These are phyloP conservation scores for Peromyscus californicus DNA, from an alignment of 2,113 vertebrate species.

Conservation along the genomic window DNA sequence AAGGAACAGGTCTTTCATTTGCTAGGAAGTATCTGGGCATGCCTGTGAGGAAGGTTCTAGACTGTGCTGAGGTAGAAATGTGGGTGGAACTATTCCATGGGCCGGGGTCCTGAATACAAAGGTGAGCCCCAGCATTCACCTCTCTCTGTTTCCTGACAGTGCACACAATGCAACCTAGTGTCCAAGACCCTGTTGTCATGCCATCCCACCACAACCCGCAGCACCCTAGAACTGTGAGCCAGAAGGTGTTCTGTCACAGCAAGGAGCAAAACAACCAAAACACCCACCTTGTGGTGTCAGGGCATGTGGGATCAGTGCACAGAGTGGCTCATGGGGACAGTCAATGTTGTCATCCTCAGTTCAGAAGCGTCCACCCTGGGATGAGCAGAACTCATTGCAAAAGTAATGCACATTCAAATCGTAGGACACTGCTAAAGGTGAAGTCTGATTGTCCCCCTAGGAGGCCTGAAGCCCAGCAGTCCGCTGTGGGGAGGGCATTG, in stretches of 20 bases:
- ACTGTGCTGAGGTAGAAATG: background rate
- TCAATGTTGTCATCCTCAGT: slow-evolving; percentile 46
- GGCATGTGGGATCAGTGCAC: slow-evolving; percentile 63
- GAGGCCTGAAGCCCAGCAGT: slow-evolving; percentile 18
- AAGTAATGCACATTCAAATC: slow-evolving; percentile 44
- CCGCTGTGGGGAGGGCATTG: background rate
- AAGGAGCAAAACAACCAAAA: background rate
- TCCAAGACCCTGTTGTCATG: background rate
- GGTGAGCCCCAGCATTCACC: background rate
- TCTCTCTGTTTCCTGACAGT: background rate
- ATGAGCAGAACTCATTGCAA: slow-evolving; percentile 19
- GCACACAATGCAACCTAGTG: background rate
- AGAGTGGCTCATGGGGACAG: background rate
- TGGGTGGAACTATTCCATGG: background rate
- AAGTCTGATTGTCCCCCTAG: slow-evolving; percentile 64
- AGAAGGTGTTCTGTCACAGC: no score
- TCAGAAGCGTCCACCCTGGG: background rate
- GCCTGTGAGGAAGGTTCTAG: background rate
- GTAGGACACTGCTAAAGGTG: slow-evolving; percentile 59
- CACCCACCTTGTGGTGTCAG: slow-evolving; percentile 30
- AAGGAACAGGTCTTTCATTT: slow-evolving; percentile 62
- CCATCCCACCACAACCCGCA: no score
- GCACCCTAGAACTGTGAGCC: background rate
- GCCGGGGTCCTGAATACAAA: background rate
- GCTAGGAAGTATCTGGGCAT: background rate